Base-by-base conservation (phyloP, 2,888 invertebrate genomes). In the Acanthacorydalis orientalis region DNA sequence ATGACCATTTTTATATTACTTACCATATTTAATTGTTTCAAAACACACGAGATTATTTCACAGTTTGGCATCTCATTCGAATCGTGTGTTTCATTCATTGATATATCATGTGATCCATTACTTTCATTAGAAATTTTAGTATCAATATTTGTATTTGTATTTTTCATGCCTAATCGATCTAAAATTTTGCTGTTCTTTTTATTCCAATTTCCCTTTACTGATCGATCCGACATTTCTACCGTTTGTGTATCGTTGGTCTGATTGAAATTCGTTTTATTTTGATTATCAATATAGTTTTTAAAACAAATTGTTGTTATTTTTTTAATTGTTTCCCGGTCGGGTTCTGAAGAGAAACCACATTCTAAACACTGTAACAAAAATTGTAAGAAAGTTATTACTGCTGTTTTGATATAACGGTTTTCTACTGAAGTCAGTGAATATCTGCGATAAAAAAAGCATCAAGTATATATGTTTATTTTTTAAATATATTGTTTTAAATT, bases 11-110 rank as follows among this genome's bases (percentile, higher is more conserved):
- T n/a, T n/a, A n/a, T n/a, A 43, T 46, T 63, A n/a, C n/a, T 62
- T 64, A 81, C 83, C 77, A 80, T 72, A 56, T 78, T 75, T 51
- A 83, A 60, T 59, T 78, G 74, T 49, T 77, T 74, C 58, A 83
- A 73, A 57, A 84, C 77, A 57, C 84, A 85, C 51, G 83, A 79
- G 16, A 78, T 61, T 1, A 77, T 69, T 7, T n/a, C 16, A 55
- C 83, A 83, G 49, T 64, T 44, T 12, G 48, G 43, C n/a, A 41
- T 49, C 31, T 52, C 46, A 46, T 46, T 48, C 31, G n/a, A 34
- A 15, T 48, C 43, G 11, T 11, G 31, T 37, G 35, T 35, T 23
- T 23, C 23, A 23, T 23, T 6, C 3, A 23, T 23, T 23, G 23
- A 23, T 23, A 23, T 4, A 23, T 23, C 6, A 4, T 4, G 6